Evolutionary conservation across 1,140 invertebrate species (phyloP), one percentile per base, ranked within the genome.

Genomic region (Hylaeus volcanicus): DNA sequence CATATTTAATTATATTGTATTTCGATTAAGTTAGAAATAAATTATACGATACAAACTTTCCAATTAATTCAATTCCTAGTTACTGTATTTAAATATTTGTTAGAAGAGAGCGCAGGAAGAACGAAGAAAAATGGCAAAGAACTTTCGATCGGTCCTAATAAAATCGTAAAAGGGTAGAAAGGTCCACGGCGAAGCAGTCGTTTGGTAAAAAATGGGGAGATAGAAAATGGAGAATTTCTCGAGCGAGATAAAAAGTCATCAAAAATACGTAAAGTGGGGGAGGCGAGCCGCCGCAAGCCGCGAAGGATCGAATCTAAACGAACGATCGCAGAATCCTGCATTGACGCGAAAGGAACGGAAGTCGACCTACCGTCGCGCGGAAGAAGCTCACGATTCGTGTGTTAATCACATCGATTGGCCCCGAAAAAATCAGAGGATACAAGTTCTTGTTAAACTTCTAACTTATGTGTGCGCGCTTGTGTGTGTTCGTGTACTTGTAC

Each of bases 381-480:
- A 81, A 75, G 39, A 74, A 65, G 61, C 41, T 73, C 61, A 48
- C 61, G 45, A 65, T 79, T 64, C 55, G 15, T 74, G 45, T 43
- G 45, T 43, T 56, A 37, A 60, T 82, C 68, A 79, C 81, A 87
- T 69, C 82, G 71, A 88, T 89, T 89, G 89, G 88, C 87, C 89
- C 89, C 89, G 77, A 84, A 88, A 74, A 89, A 89, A 80, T 88
- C 84, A 88, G 84, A 89, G 85, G 73, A 89, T 87, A 84, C 74
- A 74, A 60, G 64, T 76, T 77, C 11, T 64, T 65, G 3, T 85
- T 73, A 81, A 79, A 80, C 14, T 41, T 74, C 61, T 74, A 64
- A 65, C 55, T 15, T n/a, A 26, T 51, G 51, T 14, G 11, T 56
- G 14, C 56, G 5, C 43, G n/a, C 45, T n/a, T 68, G 3, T 65